Base-by-base conservation (phyloP, 1,140 invertebrate genomes). In the Leptonema lineaticorne region DNA sequence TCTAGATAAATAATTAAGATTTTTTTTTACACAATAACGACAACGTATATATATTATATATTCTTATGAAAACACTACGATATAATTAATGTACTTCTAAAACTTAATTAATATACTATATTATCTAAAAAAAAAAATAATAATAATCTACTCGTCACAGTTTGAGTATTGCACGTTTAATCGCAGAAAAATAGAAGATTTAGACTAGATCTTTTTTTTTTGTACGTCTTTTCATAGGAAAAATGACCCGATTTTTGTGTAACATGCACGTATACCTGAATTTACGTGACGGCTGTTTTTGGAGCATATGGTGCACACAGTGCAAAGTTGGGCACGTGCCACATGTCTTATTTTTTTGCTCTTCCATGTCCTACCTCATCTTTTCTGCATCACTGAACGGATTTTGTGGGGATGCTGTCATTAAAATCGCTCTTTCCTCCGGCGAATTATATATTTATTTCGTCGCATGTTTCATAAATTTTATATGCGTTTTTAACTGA, bases 301-400 rank as follows among this genome's bases (percentile, higher is more conserved):
- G 11, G 50, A 1, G 20, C 50, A 53, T 22, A 53, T 53, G 50
- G 50, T 53, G 50, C 50, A 53, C 69, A 60, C 29, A 53, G 50
- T 63, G 58, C 63, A 46, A n/a, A 65, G 56, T 58, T 26, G 18
- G 66, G 69, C 69, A 68, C 69, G 69, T 71, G 69, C 69, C 69
- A 71, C 66, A 71, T 71, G 69, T 71, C 69, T 68, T 60, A 65
- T 68, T 71, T 71, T 71, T 70, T 67, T 64, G 14, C 0, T 0
- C 41, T n/a, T n/a, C n/a, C n/a, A n/a, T n/a, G n/a, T n/a, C n/a
- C n/a, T n/a, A 29, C 37, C 29, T n/a, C 45, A 66, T 50, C 27
- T 62, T 33, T 57, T 67, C 50, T 58, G 69, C 63, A 53, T 28
- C 59, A 48, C 1, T 63, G 48, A 60, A 48, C 62, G 64, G 69